Evolutionary conservation across 92 coral and sea anemone species (phyloP), one percentile per base, ranked within the genome.

Genomic region (Heliopora coerulea): DNA sequence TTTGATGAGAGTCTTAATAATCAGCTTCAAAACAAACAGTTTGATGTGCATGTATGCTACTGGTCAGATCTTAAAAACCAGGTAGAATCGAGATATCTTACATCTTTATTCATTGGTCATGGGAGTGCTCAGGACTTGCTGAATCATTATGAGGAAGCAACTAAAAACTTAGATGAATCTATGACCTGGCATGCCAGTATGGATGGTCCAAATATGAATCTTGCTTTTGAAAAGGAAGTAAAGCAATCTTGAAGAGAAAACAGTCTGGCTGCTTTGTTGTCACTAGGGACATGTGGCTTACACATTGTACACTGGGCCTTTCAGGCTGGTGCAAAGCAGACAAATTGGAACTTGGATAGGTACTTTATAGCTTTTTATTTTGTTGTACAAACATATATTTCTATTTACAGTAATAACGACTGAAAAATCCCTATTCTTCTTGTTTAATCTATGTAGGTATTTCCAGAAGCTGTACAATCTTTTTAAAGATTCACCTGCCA

Each of bases 201-300:
- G 90, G 87, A 83, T 73, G 85, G 90, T 5, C 84, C 85, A 19
- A 79, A 86, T 72, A 84, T 73, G 18, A 86, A 83, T 49, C 79
- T 73, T 23, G 78, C 84, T 17, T 86, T 83, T 73, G 73, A 86
- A 64, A 65, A 72, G 64, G 76, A 82, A 46, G 12, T 82, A 12
- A 56, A 49, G 50, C 30, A 62, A 69, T 35, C 26, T 70, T 57
- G 75, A 24, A 73, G 40, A 27, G 75, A 82, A 28, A 7, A 54
- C 40, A 67, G 62, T 42, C 54, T 72, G 9, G 73, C 79, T 29
- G 52, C 87, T 3, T 72, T 87, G 73, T n/a, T 84, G 68, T 49
- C 73, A 20, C 37, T 87, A 8, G 88, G 88, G 30, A 87, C 86
- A 19, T 87, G 91, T 57, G 86, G 88, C 20, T 73, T 87, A 52